Evolutionary conservation across 2,888 invertebrate genomes (phyloP).

Genomic region (Synergus gifuensis): DNA sequence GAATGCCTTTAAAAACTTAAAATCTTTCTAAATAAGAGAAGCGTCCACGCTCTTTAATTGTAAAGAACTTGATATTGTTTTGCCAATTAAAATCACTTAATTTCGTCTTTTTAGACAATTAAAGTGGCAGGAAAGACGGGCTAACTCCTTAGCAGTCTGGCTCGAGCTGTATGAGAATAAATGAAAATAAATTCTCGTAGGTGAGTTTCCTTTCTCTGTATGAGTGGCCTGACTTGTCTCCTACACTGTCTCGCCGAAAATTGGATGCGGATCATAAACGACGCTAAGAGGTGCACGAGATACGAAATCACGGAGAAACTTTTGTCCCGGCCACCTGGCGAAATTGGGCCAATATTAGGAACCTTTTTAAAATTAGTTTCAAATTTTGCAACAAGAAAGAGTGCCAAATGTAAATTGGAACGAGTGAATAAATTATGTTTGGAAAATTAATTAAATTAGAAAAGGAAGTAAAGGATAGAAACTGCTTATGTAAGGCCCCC

Average conservation of each 20-base stretch:
- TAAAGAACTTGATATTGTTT: background rate
- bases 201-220: background rate
- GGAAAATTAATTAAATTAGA: background rate
- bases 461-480: background rate
- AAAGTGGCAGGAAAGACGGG: conserved; percentile 61
- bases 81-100: conserved; percentile 76
- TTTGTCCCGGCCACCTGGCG: background rate
- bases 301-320: conserved; percentile 53
- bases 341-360: background rate
- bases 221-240: background rate
- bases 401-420: background rate
- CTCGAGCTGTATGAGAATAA: background rate
- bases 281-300: conserved; percentile 53
- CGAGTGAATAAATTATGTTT: background rate
- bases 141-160: background rate
- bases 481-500: too few relatives aligned
- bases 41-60: too few relatives aligned
- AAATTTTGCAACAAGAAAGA: background rate
- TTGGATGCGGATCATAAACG: conserved; percentile 48
- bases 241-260: conserved; percentile 35
- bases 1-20: too few relatives aligned
- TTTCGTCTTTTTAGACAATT: conserved; percentile 69
- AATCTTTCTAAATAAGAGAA: too few relatives aligned
- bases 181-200: background rate
- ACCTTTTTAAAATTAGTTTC: background rate